phyloP scores from a whole-genome alignment of 2,888 invertebrate genomes.

The Diaperis boleti region DNA sequence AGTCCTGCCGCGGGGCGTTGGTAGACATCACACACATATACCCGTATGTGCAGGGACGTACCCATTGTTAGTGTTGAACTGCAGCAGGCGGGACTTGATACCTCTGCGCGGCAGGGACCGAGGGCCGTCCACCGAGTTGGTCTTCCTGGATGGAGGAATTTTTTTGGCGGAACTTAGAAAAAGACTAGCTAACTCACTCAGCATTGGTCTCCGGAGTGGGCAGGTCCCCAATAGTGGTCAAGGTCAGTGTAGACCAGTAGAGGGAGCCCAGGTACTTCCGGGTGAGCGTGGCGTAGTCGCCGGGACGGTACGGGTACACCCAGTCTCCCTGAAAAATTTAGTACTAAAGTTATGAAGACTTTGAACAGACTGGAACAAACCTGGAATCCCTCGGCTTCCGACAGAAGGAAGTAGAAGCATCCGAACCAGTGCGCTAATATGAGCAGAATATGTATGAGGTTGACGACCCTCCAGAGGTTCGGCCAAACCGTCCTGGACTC shows the following conservation, averaged over 20 bases:
- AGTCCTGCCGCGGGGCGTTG: conserved; percentile 62
- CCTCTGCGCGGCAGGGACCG: conserved; percentile 91
- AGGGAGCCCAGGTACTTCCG: conserved; percentile 94
- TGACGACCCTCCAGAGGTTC: conserved; percentile 95
- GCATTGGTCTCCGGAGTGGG: conserved; percentile 96
- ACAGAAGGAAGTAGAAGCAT: conserved; percentile 95
- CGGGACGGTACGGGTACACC: conserved; percentile 89
- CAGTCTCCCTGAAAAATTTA: conserved; percentile 82
- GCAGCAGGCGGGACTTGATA: conserved; percentile 90
- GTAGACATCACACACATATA: conserved; percentile 36
- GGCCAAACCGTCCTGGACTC: conserved; percentile 96
- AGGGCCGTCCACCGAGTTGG: conserved; percentile 81
- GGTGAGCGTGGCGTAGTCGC: conserved; percentile 90
- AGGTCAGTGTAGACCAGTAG: conserved; percentile 96
- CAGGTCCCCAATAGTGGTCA: conserved; percentile 96
- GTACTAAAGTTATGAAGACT: too few species aligned
- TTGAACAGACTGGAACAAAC: conserved; percentile 61
- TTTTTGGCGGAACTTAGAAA: not conserved
- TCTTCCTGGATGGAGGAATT: conserved; percentile 58
- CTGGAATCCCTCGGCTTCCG: conserved; percentile 90
- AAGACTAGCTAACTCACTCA: conserved; percentile 82
- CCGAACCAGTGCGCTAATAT: conserved; percentile 98
- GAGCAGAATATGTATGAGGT: conserved; percentile 93
- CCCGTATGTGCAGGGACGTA: conserved; percentile 72
- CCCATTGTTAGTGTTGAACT: conserved; percentile 91